phyloP scores from a whole-genome alignment of 1,140 invertebrate species.

The Solen grandis region DNA sequence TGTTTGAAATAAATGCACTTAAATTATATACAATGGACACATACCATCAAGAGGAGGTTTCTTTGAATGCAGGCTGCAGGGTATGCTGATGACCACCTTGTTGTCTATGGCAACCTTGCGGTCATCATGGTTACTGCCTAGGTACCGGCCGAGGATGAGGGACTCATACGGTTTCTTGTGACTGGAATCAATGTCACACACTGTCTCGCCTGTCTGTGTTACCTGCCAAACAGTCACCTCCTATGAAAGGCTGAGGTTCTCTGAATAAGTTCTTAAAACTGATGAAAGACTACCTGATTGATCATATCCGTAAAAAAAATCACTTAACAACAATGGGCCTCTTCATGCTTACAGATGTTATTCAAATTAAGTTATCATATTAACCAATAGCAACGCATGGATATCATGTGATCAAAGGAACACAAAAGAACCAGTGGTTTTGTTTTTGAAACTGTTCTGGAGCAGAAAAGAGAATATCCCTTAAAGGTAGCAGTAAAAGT shows the following conservation, averaged over 20 bases:
- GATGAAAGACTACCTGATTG: background rate
- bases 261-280: background rate
- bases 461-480: no score
- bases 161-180: conserved; percentile 94
- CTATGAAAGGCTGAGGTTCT: no score
- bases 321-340: background rate
- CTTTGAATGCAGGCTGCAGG: conserved; percentile 94
- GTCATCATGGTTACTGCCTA: background rate
- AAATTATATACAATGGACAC: no score
- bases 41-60: conserved; percentile 89
- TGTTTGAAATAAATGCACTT: no score
- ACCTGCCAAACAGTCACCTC: conserved; percentile 85
- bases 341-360: background rate
- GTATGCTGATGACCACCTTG: conserved; percentile 89
- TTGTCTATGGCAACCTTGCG: conserved; percentile 31
- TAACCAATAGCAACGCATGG: no score
- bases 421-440: no score
- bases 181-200: conserved; percentile 86
- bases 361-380: no score
- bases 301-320: background rate
- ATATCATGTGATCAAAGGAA: no score
- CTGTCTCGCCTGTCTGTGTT: conserved; percentile 85
- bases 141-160: conserved; percentile 84
- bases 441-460: no score
- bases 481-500: no score